Percentiles rank a stretch among this genome's conserved stretches.
These are phyloP conservation scores for Drosophila oshimai DNA, from an alignment of 1,140 invertebrate genomes.

Conservation along the genomic window DNA sequence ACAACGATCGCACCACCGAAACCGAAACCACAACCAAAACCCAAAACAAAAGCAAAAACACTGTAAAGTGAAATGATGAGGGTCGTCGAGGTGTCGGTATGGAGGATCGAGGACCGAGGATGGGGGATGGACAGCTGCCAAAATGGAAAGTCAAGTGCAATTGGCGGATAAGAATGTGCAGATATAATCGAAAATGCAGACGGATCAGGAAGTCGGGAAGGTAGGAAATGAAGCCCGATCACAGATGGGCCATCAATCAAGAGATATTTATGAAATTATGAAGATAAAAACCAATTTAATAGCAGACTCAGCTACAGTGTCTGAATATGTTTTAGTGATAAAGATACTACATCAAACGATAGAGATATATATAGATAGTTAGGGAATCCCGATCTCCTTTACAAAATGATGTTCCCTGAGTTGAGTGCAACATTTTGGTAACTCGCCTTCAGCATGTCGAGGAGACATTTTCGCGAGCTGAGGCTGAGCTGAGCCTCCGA, in stretches of 20 bases:
- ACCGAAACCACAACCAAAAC: not conserved
- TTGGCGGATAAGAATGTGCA: conserved; percentile 16
- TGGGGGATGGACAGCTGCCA: conserved; percentile 27
- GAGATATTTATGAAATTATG: not conserved
- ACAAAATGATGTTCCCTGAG: no score
- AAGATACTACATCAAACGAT: no score
- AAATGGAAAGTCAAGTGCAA: conserved; percentile 37
- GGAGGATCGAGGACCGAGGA: not conserved
- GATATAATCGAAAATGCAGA: conserved; percentile 12
- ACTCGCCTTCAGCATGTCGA: not conserved
- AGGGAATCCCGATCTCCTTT: no score
- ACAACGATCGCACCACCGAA: conserved; percentile 31
- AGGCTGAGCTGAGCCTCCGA: not conserved
- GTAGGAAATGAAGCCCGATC: not conserved
- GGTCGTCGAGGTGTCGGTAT: not conserved
- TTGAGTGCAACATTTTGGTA: not conserved
- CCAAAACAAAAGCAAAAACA: not conserved
- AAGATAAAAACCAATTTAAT: not conserved
- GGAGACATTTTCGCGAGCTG: not conserved
- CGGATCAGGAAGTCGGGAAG: conserved; percentile 1
- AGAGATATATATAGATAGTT: no score
- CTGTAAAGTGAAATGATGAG: conserved; percentile 14
- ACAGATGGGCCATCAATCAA: not conserved
- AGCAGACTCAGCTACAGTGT: not conserved
- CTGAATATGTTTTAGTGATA: no score